Conservation (phyloP, 2,888 invertebrate species). For the Andrena flavipes region DNA sequence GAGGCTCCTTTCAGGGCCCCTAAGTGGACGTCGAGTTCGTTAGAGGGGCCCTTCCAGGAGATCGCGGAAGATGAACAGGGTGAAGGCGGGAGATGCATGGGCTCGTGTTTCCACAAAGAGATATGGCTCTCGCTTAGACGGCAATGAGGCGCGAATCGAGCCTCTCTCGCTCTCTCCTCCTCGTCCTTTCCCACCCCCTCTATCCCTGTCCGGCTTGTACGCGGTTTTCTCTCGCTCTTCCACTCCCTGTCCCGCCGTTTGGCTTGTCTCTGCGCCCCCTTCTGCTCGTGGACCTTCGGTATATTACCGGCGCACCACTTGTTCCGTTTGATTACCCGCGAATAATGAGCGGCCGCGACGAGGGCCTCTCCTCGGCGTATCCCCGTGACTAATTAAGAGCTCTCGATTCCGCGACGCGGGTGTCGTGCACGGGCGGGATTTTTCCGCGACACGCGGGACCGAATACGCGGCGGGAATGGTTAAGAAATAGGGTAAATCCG, state of each 20-base stretch:
- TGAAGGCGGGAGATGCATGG: conserved; percentile 78
- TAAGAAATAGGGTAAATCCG: too few relatives aligned
- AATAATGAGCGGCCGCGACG: conserved; percentile 49
- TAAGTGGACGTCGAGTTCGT: conserved; percentile 82
- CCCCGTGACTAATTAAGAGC: conserved; percentile 43
- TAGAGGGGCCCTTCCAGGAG: conserved; percentile 77
- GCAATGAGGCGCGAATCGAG: conserved; percentile 76
- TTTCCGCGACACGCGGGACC: conserved; percentile 3
- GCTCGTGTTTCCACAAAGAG: conserved; percentile 79
- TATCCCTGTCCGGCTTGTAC: conserved; percentile 10
- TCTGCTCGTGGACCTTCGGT: conserved; percentile 30
- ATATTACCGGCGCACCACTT: conserved; percentile 52
- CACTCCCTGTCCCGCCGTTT: conserved; percentile 8
- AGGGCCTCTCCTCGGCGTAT: neutral
- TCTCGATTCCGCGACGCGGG: conserved; percentile 31
- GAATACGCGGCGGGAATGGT: conserved; percentile 22
- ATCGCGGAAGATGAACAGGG: conserved; percentile 80
- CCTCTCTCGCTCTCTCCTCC: conserved; percentile 46
- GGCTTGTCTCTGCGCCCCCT: conserved; percentile 43
- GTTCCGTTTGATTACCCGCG: conserved; percentile 67
- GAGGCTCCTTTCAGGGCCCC: conserved; percentile 78
- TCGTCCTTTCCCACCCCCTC: conserved; percentile 21
- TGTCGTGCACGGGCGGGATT: neutral
- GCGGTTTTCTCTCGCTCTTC: conserved; percentile 12
- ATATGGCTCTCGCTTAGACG: conserved; percentile 78